Evolutionary conservation across 53 echinoderm and acorn worm genomes (phyloP).

Genomic region (Astropecten irregularis): DNA sequence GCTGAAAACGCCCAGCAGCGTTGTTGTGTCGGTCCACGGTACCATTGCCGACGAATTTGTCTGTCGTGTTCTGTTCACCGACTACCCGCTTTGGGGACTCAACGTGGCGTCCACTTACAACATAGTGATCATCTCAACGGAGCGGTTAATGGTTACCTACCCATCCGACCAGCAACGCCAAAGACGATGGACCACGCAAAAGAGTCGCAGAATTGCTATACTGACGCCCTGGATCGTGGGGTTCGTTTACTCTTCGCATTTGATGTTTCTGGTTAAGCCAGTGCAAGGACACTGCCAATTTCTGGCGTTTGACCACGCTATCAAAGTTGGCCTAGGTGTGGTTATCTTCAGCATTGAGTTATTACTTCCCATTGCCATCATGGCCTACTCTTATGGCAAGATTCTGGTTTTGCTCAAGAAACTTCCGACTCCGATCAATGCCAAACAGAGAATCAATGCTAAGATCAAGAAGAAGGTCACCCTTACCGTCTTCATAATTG

Average conservation of each 20-base stretch:
- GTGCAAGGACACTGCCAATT: neutral
- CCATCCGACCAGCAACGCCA: conserved; percentile 37
- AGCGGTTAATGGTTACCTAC: conserved; percentile 50
- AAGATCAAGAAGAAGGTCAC: conserved; percentile 17
- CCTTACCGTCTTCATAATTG: neutral
- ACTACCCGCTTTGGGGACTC: neutral
- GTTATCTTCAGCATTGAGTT: neutral
- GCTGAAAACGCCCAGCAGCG: neutral
- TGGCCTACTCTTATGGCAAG: neutral
- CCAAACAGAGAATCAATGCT: neutral
- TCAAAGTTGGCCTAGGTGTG: neutral
- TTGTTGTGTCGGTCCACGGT: neutral
- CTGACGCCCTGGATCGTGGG: conserved; percentile 12
- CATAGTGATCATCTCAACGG: conserved; percentile 26
- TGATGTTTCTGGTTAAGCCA: neutral
- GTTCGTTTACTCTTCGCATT: conserved; percentile 16
- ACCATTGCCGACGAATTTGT: neutral
- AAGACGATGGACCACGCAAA: neutral
- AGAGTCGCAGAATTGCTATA: neutral
- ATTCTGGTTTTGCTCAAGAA: neutral
- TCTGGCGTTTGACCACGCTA: neutral
- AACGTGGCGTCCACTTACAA: conserved; percentile 48
- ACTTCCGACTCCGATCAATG: neutral
- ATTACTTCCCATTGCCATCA: neutral
- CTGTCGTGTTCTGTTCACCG: conserved; percentile 1